These are phyloP conservation scores for Didymodactylos carnosus DNA, from an alignment of 2,888 invertebrate genomes.

Conservation along the genomic window DNA sequence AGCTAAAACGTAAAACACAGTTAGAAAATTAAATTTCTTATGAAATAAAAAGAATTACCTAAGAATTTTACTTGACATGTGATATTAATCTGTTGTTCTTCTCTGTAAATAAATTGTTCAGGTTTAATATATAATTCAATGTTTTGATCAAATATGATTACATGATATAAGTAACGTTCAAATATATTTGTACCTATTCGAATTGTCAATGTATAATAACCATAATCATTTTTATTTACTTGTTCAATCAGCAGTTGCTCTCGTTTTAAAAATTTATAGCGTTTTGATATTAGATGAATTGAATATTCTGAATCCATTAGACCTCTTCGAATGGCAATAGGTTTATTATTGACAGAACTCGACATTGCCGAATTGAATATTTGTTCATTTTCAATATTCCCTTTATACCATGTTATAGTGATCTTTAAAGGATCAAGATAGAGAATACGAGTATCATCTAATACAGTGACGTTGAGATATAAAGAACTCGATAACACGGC, in stretches of 20 bases:
- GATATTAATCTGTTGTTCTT: not conserved
- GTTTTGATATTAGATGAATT: not conserved
- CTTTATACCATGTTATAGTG: not conserved
- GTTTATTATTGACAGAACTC: too few relatives aligned
- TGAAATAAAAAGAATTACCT: not conserved
- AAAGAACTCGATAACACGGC: too few relatives aligned
- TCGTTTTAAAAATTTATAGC: not conserved
- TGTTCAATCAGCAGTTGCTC: not conserved
- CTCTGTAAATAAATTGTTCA: not conserved
- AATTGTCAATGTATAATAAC: not conserved
- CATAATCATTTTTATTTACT: not conserved
- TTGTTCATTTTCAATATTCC: not conserved
- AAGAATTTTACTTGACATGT: not conserved
- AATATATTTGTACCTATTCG: not conserved
- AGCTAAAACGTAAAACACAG: too few relatives aligned
- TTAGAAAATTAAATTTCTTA: too few relatives aligned
- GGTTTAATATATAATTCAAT: not conserved
- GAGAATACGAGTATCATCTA: too few relatives aligned
- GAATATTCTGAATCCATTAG: not conserved
- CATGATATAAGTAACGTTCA: not conserved
- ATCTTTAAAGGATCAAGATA: too few relatives aligned
- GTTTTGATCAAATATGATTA: not conserved
- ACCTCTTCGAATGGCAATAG: not conserved
- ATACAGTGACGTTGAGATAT: too few relatives aligned
- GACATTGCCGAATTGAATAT: too few relatives aligned